Percentiles rank a stretch among this genome's conserved stretches.
Conservation (phyloP, 1,140 invertebrate genomes). For the Protaetia brevitarsis region DNA sequence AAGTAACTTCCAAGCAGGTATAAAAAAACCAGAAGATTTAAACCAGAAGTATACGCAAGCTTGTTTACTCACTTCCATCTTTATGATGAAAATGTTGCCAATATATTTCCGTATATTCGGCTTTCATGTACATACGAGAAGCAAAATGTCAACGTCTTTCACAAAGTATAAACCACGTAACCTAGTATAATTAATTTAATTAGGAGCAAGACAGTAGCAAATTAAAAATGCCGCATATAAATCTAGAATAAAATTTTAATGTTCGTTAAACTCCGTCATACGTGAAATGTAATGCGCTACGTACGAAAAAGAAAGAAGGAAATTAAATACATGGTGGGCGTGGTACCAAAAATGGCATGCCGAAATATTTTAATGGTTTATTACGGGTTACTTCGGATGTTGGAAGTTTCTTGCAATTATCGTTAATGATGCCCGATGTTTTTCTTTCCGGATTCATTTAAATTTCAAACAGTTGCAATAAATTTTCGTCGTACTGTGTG, state of each 20-base stretch:
- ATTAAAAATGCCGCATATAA: neutral
- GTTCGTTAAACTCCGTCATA: neutral
- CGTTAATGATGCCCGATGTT: neutral
- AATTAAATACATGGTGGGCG: neutral
- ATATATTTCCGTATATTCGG: too few species aligned
- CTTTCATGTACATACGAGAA: too few species aligned
- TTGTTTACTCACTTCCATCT: too few species aligned
- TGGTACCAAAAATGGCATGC: neutral
- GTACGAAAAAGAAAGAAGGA: neutral
- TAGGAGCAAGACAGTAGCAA: neutral
- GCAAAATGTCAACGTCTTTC: too few species aligned
- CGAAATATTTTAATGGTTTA: constrained; percentile 18
- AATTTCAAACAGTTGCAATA: neutral
- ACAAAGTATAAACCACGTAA: too few species aligned
- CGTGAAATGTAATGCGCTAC: neutral
- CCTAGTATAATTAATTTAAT: neutral
- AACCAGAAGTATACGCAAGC: too few species aligned
- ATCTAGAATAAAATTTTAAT: neutral
- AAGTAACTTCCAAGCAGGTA: too few species aligned
- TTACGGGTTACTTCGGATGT: neutral
- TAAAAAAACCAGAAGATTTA: too few species aligned
- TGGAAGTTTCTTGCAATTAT: neutral
- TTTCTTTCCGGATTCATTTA: neutral
- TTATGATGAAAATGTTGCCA: too few species aligned
- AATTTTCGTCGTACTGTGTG: neutral